Conservation (phyloP, 1,140 invertebrate species). For the Drosophila littoralis region DNA sequence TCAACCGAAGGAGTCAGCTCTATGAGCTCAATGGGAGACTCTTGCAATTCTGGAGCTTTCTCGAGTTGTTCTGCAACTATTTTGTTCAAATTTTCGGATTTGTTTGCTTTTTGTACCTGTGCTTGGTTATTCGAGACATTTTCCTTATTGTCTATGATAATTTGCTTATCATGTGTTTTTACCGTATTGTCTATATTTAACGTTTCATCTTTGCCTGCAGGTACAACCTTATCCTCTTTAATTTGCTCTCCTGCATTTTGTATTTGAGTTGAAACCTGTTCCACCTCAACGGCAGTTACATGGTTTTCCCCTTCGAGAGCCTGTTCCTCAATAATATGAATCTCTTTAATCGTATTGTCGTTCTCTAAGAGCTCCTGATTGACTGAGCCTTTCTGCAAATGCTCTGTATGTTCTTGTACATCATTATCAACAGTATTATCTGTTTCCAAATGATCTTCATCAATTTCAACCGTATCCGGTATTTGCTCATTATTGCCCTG, state of each 20-base stretch:
- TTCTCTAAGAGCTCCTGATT: neutral
- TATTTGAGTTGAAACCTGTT: neutral
- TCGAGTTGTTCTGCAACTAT: neutral
- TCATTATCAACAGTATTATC: neutral
- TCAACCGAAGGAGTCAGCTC: constrained; percentile 32
- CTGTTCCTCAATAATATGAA: neutral
- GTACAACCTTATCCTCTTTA: no score
- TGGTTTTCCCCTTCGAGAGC: neutral
- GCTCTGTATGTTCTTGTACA: neutral
- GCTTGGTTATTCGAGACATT: neutral
- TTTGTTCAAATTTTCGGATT: neutral
- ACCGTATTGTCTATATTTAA: neutral
- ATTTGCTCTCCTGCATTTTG: neutral
- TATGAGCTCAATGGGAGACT: neutral
- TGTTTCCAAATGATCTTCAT: neutral
- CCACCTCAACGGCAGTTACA: neutral
- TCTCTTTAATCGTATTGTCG: neutral
- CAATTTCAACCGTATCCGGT: neutral
- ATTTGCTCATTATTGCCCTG: neutral
- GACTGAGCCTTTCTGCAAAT: neutral
- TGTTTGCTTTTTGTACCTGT: no score
- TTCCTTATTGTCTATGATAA: neutral
- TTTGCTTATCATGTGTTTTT: neutral
- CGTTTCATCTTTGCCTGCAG: neutral
- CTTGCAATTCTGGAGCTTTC: neutral